Evolutionary conservation across 2,113 vertebrate genomes (phyloP).

Genomic region (Mellivora capensis): DNA sequence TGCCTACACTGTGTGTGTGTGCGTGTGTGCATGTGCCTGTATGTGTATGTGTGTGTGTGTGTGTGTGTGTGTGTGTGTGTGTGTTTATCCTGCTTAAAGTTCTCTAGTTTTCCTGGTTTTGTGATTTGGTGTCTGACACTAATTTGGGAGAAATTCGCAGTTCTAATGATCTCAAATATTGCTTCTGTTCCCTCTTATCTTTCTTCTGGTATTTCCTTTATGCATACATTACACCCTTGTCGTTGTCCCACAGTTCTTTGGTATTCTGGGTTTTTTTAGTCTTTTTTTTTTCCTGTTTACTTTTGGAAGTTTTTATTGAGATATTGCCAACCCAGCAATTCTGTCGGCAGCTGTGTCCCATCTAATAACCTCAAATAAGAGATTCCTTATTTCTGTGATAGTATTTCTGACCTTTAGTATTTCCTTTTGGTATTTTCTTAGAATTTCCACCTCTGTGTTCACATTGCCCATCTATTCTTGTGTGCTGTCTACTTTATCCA

Average conservation of each 20-base stretch:
- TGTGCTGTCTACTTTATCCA: neutral
- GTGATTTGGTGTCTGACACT: neutral
- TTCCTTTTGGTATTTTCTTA: neutral
- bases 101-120: neutral
- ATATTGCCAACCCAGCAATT: neutral
- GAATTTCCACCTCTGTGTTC: neutral
- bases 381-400: neutral
- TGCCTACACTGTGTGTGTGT: neutral
- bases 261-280: neutral
- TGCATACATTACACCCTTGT: neutral
- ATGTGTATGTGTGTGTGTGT: too few relatives aligned
- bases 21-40: too few relatives aligned
- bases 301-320: neutral
- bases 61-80: too few relatives aligned
- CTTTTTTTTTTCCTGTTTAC: neutral
- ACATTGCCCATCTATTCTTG: neutral
- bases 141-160: neutral
- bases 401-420: neutral
- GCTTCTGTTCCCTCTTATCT: neutral
- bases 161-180: neutral
- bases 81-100: neutral
- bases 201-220: neutral
- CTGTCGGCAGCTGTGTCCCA: neutral
- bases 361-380: neutral
- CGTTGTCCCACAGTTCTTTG: neutral